Evolutionary conservation across 2,113 vertebrate species (phyloP).

Genomic region (Delphinus delphis): DNA sequence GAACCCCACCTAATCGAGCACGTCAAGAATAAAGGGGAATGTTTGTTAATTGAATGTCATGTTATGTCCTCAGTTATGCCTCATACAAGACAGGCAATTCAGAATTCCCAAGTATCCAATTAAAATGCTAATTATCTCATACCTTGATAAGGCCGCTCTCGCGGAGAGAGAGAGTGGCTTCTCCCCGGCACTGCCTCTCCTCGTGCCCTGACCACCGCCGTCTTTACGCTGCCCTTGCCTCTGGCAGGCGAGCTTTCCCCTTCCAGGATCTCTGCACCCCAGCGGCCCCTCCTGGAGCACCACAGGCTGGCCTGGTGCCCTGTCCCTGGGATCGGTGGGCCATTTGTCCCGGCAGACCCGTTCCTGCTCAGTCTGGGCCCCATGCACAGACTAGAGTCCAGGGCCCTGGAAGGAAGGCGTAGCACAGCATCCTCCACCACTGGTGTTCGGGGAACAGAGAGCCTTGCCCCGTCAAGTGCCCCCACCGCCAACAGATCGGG

Average conservation of each 20-base stretch:
- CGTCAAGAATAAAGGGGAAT: constrained; percentile 69
- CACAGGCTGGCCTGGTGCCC: neutral
- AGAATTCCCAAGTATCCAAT: constrained; percentile 80
- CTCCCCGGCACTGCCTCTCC: neutral
- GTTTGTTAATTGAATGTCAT: constrained; percentile 74
- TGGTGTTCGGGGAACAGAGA: neutral
- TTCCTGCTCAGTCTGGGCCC: neutral
- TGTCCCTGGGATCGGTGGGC: neutral
- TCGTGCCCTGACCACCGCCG: neutral
- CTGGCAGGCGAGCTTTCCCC: constrained; percentile 19
- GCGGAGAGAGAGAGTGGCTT: constrained; percentile 38
- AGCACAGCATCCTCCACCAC: accelerated
- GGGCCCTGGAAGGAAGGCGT: neutral
- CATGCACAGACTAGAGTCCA: neutral
- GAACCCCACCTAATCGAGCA: constrained; percentile 53
- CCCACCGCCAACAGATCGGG: accelerated
- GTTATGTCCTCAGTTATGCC: constrained; percentile 73
- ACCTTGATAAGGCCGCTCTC: constrained; percentile 65
- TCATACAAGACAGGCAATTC: constrained; percentile 80
- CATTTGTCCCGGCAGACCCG: accelerated
- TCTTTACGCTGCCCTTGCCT: neutral
- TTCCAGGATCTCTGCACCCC: neutral
- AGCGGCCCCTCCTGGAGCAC: neutral
- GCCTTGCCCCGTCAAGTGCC: neutral
- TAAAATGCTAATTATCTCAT: constrained; percentile 83